Conservation (phyloP, 2,113 vertebrate genomes). For the Crotalus tigris region DNA sequence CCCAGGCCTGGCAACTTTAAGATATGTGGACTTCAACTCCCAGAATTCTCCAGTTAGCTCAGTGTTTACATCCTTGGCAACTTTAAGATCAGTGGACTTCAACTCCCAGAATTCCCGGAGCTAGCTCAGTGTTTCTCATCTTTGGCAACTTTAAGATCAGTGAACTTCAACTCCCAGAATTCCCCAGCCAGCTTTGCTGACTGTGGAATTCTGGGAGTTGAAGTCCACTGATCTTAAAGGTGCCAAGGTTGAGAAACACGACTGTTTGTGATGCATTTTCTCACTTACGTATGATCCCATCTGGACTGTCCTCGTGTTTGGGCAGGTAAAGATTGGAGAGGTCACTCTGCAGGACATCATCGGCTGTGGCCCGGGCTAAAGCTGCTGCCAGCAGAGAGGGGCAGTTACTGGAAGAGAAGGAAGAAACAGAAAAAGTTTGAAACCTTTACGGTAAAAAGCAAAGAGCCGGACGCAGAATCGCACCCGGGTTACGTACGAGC, state of each 20-base stretch:
- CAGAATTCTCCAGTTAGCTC: too few relatives aligned
- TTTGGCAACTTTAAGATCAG: neutral
- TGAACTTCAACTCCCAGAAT: neutral
- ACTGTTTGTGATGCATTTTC: neutral
- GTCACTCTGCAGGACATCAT: slow-evolving; percentile 88
- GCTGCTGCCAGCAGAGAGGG: slow-evolving; percentile 95
- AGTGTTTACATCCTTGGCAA: too few relatives aligned
- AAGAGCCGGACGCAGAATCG: neutral
- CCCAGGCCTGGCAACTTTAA: too few relatives aligned
- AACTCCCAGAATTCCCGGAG: too few relatives aligned
- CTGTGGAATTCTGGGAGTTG: neutral
- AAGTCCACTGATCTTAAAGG: neutral
- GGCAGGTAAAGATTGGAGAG: slow-evolving; percentile 83
- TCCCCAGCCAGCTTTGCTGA: too few relatives aligned
- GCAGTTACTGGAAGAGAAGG: slow-evolving; percentile 82
- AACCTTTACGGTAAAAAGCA: slow-evolving; percentile 35
- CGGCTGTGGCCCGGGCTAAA: slow-evolving; percentile 87
- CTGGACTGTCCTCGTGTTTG: slow-evolving; percentile 80
- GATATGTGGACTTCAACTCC: too few relatives aligned
- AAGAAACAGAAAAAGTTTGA: neutral
- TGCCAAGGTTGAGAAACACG: neutral
- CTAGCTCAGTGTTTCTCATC: too few relatives aligned
- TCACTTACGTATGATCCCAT: slow-evolving; percentile 87
- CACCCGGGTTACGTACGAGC: neutral
- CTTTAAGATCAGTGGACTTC: neutral